Conservation (phyloP, 2,888 invertebrate species). For the Sminthurides aquaticus region DNA sequence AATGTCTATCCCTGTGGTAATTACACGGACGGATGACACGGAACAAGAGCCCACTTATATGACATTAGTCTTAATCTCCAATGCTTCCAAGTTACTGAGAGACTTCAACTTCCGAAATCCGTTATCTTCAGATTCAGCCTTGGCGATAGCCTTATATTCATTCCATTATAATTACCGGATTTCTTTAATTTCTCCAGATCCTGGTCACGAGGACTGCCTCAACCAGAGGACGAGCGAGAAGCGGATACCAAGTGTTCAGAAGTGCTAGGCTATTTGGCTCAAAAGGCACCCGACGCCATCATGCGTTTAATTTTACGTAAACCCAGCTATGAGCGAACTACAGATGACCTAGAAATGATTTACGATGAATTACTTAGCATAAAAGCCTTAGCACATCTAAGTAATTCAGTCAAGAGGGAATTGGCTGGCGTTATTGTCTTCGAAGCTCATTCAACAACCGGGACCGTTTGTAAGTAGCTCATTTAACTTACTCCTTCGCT, state of each 20-base stretch:
- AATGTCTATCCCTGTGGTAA: too few species aligned
- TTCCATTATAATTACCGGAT: too few species aligned
- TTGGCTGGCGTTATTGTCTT: constrained; percentile 70
- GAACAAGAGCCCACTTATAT: too few species aligned
- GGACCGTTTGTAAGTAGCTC: constrained; percentile 62
- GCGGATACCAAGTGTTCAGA: constrained; percentile 65
- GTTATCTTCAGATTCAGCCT: too few species aligned
- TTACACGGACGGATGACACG: too few species aligned
- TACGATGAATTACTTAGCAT: constrained; percentile 76
- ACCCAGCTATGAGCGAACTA: constrained; percentile 66
- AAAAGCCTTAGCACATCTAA: constrained; percentile 69
- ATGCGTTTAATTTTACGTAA: constrained; percentile 72
- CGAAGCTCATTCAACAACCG: constrained; percentile 68
- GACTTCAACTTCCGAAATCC: too few species aligned
- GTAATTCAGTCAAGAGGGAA: constrained; percentile 72
- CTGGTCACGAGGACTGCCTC: constrained; percentile 42
- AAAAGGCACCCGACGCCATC: constrained; percentile 67
- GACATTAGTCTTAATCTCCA: too few species aligned
- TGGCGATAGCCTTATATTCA: too few species aligned
- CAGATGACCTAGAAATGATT: constrained; percentile 71
- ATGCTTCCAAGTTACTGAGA: too few species aligned
- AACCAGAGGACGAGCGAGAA: constrained; percentile 46
- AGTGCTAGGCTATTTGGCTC: constrained; percentile 58
- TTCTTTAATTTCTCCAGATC: too few species aligned
- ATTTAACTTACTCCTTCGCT: not conserved